Evolutionary conservation across 2,888 invertebrate genomes (phyloP), one percentile per base, ranked within the genome.

Genomic region (Sturmia bella): DNA sequence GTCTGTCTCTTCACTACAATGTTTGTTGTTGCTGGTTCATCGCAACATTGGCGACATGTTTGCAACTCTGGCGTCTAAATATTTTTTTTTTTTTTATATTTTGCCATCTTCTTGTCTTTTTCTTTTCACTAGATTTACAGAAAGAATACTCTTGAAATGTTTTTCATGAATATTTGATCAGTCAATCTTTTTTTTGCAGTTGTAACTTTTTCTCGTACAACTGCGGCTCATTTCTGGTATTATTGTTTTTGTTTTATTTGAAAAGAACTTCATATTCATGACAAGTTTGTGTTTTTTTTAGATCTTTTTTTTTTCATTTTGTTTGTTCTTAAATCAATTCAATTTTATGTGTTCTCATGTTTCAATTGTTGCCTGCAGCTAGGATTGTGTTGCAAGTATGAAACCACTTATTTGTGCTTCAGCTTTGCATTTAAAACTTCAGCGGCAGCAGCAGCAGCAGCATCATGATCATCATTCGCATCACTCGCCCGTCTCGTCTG

Each of bases 161-260:
- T 66, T 77, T 77, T 73, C 73, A 81, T 81, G 77, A 77, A 81
- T 81, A 77, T 81, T 81, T 77, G 63, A 74, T 81, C 41, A 77
- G 81, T 43, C 56, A 12, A 11, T 73, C 52, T 37, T 64, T 37
- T 24, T 41, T 41, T 24, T 37, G 37, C 24, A 5, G 27, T 27
- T 27, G 27, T 27, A 27, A 6, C 27, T 32, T 41, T 43, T 57
- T 39, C 15, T 45, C 37, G 41, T 59, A 41, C 37, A 43, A 52
- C 43, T 64, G 72, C 11, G 48, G 24, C 59, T 66, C 45, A 19
- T 56, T 37, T 48, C 43, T 54, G 12, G 19, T 54, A 15, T 52
- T 52, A 13, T 24, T 61, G 21, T 39, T 52, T n/a, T 76, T 61
- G 9, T 41, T 39, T 48, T 24, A 9, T 32, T 48, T 54, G 52